Evolutionary conservation across 2,797 vertebrate genomes (phyloP).

Genomic region (Momotus momota): DNA sequence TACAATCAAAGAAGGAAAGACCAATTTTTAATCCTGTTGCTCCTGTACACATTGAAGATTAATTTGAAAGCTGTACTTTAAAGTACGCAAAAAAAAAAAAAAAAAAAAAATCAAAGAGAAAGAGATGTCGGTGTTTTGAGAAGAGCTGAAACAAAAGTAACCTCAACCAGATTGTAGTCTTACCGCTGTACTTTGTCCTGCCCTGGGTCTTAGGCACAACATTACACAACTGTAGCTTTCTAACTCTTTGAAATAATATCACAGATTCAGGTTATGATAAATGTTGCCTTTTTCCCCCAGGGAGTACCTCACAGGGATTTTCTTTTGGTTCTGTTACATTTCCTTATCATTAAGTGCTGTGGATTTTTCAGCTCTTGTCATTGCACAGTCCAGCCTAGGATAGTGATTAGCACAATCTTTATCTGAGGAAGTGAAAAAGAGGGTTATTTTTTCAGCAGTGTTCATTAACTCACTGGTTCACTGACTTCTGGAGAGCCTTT

Average conservation of each 20-base stretch:
- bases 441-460: neutral
- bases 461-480: neutral
- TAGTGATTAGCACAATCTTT: neutral
- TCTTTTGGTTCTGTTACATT: neutral
- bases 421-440: neutral
- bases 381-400: neutral
- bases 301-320: neutral
- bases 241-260: neutral
- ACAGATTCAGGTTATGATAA: neutral
- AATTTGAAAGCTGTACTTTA: constrained; percentile 2
- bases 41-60: constrained; percentile 85
- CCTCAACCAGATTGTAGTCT: neutral
- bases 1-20: constrained; percentile 85
- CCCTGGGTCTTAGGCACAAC: neutral
- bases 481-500: neutral
- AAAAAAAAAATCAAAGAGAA: neutral
- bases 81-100: neutral
- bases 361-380: neutral
- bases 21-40: constrained; percentile 95
- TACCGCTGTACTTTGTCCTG: neutral
- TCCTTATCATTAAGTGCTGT: neutral
- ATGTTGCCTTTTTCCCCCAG: neutral
- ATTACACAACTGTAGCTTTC: neutral
- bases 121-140: neutral
- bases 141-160: neutral